Conservation (phyloP, 2,888 invertebrate genomes). For the Mythimna vitellina region DNA sequence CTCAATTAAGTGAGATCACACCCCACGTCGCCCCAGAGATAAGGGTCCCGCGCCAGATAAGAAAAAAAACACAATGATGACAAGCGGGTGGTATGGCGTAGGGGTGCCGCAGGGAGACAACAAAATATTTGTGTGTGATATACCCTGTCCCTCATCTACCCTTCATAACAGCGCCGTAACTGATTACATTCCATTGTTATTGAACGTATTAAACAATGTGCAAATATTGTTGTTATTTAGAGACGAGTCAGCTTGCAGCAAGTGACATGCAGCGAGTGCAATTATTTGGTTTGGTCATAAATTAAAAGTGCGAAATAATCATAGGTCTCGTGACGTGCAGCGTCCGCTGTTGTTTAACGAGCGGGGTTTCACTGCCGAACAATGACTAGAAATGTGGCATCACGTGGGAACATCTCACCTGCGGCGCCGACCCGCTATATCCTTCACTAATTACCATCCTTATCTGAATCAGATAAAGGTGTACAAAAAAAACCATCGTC, state of each 20-base stretch:
- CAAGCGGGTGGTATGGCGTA: constrained; percentile 75
- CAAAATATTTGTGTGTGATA: constrained; percentile 76
- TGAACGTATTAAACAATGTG: constrained; percentile 80
- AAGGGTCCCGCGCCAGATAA: constrained; percentile 75
- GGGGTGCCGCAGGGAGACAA: constrained; percentile 64
- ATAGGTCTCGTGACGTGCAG: constrained; percentile 36
- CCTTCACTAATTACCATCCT: constrained; percentile 85
- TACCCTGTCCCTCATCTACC: constrained; percentile 80
- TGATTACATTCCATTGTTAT: constrained; percentile 87
- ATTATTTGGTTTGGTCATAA: constrained; percentile 36
- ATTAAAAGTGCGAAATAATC: constrained; percentile 47
- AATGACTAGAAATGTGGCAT: constrained; percentile 63
- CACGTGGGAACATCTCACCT: constrained; percentile 85
- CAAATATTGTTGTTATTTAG: constrained; percentile 75
- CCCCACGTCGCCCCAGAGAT: constrained; percentile 75
- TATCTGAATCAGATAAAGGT: constrained; percentile 87
- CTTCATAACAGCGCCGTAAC: constrained; percentile 79
- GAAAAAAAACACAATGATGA: constrained; percentile 79
- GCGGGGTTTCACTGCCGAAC: constrained; percentile 50
- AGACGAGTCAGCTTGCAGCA: constrained; percentile 34
- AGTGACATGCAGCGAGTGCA: constrained; percentile 31
- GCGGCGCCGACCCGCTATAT: constrained; percentile 75
- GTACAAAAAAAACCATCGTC: constrained; percentile 79
- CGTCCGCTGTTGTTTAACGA: constrained; percentile 53
- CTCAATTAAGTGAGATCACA: constrained; percentile 86